Percentiles rank a stretch among this genome's conserved stretches.
These are phyloP conservation scores for Melieria picta DNA, from an alignment of 2,888 invertebrate genomes.

Conservation along the genomic window DNA sequence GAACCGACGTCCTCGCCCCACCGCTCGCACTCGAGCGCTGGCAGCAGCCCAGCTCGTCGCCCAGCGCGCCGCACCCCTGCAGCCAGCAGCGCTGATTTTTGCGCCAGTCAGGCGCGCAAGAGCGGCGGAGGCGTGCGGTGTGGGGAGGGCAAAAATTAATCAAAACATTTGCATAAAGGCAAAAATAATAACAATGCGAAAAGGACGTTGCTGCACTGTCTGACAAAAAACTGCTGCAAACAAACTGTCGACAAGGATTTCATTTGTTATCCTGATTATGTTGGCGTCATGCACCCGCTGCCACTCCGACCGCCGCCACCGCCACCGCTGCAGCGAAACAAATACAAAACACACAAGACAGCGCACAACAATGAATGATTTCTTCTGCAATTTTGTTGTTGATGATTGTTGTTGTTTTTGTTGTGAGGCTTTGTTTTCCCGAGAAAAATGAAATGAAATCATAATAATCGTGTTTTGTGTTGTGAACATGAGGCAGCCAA, in stretches of 20 bases:
- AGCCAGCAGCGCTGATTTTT: conserved; percentile 22
- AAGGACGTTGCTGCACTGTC: conserved; percentile 44
- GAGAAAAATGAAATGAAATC: conserved; percentile 51
- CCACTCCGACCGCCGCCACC: conserved; percentile 9
- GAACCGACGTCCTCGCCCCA: neutral
- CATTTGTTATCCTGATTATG: conserved; percentile 64
- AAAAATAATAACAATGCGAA: conserved; percentile 66
- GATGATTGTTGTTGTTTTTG: conserved; percentile 36
- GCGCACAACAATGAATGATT: conserved; percentile 47
- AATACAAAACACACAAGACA: conserved; percentile 42
- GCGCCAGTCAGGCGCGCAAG: neutral
- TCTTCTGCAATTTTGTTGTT: conserved; percentile 33
- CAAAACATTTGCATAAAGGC: conserved; percentile 66
- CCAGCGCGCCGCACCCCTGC: neutral
- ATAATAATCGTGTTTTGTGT: conserved; percentile 40
- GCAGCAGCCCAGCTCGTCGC: too few relatives aligned
- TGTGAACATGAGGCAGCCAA: conserved; percentile 17
- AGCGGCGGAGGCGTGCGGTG: conserved; percentile 10
- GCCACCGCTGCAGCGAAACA: conserved; percentile 12
- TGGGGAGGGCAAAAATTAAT: conserved; percentile 60
- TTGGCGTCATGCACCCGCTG: conserved; percentile 50
- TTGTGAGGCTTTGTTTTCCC: conserved; percentile 48
- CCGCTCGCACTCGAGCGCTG: neutral
- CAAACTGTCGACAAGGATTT: conserved; percentile 63
- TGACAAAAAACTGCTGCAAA: conserved; percentile 34